Conservation (phyloP, 2,797 vertebrate species). For the Sitta carolinensis region DNA sequence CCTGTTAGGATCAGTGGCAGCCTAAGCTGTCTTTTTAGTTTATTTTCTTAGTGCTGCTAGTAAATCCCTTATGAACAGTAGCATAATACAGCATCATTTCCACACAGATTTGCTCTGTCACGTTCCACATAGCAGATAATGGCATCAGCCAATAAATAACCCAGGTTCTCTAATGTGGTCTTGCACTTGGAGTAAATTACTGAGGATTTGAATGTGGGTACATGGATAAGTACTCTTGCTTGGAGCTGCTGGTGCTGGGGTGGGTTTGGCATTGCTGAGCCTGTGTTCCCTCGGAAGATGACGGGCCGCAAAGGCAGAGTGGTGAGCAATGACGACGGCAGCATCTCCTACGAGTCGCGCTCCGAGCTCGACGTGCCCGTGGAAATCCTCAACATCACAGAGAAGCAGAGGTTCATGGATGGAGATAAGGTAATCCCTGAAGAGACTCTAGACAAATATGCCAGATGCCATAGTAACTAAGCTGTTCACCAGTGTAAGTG, state of each 20-base stretch:
- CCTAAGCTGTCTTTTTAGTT: background rate
- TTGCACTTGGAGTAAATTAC: background rate
- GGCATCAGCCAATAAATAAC: background rate
- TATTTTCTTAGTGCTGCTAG: background rate
- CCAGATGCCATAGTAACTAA: background rate
- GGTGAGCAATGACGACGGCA: constrained; percentile 96
- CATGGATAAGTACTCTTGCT: background rate
- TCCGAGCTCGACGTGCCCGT: constrained; percentile 97
- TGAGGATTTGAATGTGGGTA: background rate
- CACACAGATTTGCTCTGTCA: background rate
- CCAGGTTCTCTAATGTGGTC: background rate
- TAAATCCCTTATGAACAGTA: background rate
- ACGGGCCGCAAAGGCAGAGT: constrained; percentile 96
- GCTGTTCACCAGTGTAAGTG: background rate
- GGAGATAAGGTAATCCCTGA: constrained; percentile 89
- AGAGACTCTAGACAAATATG: background rate
- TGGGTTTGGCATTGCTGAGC: background rate
- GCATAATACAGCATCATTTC: background rate
- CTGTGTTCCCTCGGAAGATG: constrained; percentile 80
- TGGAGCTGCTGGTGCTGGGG: background rate
- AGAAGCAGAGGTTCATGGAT: constrained; percentile 98
- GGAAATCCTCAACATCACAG: constrained; percentile 97
- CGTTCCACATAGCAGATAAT: background rate
- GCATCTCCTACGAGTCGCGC: constrained; percentile 94
- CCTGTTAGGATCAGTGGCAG: background rate